Base-by-base conservation (phyloP, 2,797 vertebrate species). In the Rhinogobio ventralis region DNA sequence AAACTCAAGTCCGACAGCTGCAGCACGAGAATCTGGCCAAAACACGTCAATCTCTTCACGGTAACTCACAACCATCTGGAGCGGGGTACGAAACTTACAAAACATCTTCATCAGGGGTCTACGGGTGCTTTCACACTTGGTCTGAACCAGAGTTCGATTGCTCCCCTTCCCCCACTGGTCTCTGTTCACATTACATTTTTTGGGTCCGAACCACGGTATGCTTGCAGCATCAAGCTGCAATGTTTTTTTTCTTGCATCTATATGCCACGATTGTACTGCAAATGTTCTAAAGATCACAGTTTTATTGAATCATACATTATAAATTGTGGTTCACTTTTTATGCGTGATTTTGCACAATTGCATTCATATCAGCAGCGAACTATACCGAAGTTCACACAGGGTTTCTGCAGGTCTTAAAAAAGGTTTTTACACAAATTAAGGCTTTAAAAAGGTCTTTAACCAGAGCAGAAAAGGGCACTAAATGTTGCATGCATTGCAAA, bases 1-100 rank as follows among this genome's bases (percentile, higher is more conserved):
- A 99, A 95, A 94, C 95, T 88, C 98, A 99, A 91, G 95, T 99
- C 89, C 98, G 96, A 92, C 98, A 99, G 93, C 93, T 98, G 79
- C 97, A 99, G 83, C 96, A 98, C 19, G 97, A 99, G 92, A 97
- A 95, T 85, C 92, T 91, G 55, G 88, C 95, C 86, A 95, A 95
- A 79, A 87, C 93, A 15, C 96, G 95, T 3, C 94, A 93, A 0
- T 36, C 91, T 25, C 89, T 93, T 0, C 94, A 95, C 83, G 90
- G 89, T 45, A 95, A 81, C 53, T 72, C 92, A 0, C 94, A 95
- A 81, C 90, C 95, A 3, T 94, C 96, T 5, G 94, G 92, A 84
- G 94, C 95, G 23, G 96, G 94, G 98, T 99, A 90, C 91, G 93
- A 89, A 51, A 69, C 64, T 19, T 9, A 28, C 14, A 30, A 33